phyloP scores from a whole-genome alignment of 1,140 invertebrate species.

The Calosoma granatense region DNA sequence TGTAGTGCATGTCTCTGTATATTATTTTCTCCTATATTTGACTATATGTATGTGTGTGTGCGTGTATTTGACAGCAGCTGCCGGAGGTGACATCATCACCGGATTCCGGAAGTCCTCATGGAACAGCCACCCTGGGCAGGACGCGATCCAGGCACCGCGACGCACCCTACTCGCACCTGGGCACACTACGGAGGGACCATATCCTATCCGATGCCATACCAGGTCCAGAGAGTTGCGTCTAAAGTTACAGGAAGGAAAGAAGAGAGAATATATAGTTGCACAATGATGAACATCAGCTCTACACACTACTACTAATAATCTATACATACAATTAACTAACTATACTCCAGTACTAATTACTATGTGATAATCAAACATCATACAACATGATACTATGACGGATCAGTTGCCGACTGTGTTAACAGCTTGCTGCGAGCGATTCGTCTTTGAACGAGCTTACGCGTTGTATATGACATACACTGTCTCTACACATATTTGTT shows the following conservation, averaged over 20 bases:
- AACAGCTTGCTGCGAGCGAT: no score
- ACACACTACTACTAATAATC: no score
- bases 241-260: slow-evolving; percentile 34
- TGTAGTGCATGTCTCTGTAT: no score
- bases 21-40: no score
- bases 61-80: slow-evolving; percentile 13
- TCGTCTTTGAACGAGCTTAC: slow-evolving; percentile 5
- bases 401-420: neutral
- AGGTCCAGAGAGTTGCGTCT: slow-evolving; percentile 65
- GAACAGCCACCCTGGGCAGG: slow-evolving; percentile 24
- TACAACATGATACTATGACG: neutral
- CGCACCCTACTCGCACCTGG: slow-evolving; percentile 27
- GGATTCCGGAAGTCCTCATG: neutral
- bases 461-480: slow-evolving; percentile 1
- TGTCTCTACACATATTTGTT: neutral
- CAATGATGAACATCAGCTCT: no score
- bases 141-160: slow-evolving; percentile 24
- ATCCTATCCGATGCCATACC: slow-evolving; percentile 63
- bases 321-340: no score
- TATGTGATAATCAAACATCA: neutral
- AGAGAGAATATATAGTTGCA: neutral
- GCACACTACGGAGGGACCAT: slow-evolving; percentile 39
- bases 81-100: slow-evolving; percentile 17
- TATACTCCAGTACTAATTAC: no score
- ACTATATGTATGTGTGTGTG: slow-evolving; percentile 4